phyloP scores from a whole-genome alignment of 2,888 invertebrate species.

The Drosophila meridionalis region DNA sequence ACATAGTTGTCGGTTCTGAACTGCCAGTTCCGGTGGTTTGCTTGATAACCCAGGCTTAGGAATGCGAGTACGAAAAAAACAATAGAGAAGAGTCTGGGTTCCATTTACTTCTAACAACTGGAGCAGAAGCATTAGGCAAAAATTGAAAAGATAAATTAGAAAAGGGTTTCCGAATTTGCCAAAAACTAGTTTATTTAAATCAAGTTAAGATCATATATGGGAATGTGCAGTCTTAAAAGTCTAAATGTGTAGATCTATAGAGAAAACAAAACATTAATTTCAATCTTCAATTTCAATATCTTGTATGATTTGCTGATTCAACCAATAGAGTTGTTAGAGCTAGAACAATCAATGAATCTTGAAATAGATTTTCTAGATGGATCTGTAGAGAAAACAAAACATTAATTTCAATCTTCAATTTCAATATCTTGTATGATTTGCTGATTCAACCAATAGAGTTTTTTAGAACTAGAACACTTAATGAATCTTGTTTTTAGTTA shows the following conservation, averaged over 20 bases:
- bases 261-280: background rate
- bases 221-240: too few species aligned
- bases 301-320: background rate
- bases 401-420: background rate
- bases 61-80: slow-evolving; percentile 3
- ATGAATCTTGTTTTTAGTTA: background rate
- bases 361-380: too few species aligned
- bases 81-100: background rate
- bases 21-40: slow-evolving; percentile 9
- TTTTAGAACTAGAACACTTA: background rate
- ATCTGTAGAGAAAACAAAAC: background rate
- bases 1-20: slow-evolving; percentile 9
- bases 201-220: background rate
- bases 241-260: too few species aligned
- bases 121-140: background rate
- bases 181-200: background rate
- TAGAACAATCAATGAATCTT: too few species aligned
- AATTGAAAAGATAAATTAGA: background rate
- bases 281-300: background rate
- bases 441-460: too few species aligned
- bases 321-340: too few species aligned
- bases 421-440: background rate
- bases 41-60: slow-evolving; percentile 10
- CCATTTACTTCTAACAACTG: background rate
- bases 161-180: background rate